Evolutionary conservation across 1,140 invertebrate species (phyloP).

Genomic region (Uloborus diversus): DNA sequence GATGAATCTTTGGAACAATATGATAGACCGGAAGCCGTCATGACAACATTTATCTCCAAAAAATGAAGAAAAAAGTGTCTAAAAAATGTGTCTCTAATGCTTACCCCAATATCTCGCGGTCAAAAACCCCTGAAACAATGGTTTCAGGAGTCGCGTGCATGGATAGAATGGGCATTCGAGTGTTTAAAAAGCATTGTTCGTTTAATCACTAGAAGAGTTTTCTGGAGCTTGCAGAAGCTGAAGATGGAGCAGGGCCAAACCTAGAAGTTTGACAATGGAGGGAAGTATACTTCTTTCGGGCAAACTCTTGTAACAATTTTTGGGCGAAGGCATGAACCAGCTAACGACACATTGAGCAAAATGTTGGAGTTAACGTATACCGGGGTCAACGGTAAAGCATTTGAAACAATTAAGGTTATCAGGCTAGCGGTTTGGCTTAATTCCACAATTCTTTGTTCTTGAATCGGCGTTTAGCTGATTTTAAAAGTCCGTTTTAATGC

Average conservation of each 20-base stretch:
- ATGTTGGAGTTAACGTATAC: not conserved
- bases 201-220: not conserved
- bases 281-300: not conserved
- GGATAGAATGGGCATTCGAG: not conserved
- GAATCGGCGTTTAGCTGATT: not conserved
- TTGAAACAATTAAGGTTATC: constrained; percentile 53
- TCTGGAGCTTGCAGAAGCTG: not conserved
- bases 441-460: constrained; percentile 39
- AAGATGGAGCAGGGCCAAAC: not conserved
- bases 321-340: not conserved
- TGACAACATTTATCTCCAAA: not conserved
- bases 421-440: constrained; percentile 1
- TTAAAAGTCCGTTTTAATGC: constrained; percentile 14
- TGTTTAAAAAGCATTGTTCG: constrained; percentile 2
- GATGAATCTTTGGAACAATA: not conserved
- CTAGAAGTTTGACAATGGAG: not conserved
- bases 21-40: not conserved
- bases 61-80: not conserved
- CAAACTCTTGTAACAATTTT: constrained; percentile 1
- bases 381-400: constrained; percentile 27
- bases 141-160: constrained; percentile 21
- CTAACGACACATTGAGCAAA: not conserved
- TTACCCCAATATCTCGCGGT: not conserved
- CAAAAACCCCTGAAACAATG: constrained; percentile 23
- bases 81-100: not conserved